Evolutionary conservation across 2,113 vertebrate genomes (phyloP), one percentile per base, ranked within the genome.

Genomic region (Silurus asotus): DNA sequence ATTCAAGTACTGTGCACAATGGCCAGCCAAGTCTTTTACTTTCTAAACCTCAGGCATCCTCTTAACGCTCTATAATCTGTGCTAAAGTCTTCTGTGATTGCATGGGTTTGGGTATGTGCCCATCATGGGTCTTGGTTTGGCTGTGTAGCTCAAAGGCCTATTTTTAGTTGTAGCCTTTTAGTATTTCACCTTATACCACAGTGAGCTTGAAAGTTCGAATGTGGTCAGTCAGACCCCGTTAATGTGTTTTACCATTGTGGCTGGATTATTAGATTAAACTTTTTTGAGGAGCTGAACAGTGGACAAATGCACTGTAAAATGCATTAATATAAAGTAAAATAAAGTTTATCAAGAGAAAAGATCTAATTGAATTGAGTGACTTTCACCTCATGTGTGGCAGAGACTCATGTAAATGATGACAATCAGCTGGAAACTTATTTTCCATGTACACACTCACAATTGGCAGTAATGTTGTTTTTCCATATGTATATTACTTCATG

Each of bases 31-130:
- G 48, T 75, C 72, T 75, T 53, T 75, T 20, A 75, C 72, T 75
- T 75, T 75, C 72, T 75, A 75, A 75, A 75, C 72, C 48, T 49
- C 70, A 74, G 70, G 70, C 45, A 49, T 23, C 45, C 48, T 75
- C 72, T 75, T 75, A 75, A 75, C 20, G 2, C 72, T 51, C 72
- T 23, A 6, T 75, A 75, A 75, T 51, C 72, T 53, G 37, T 37
- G 6, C 37, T 72, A 72, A 72, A 72, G 69, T 72, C 37, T 72
- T 72, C 37, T 48, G 10, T 53, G 48, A 75, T 75, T 75, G 48
- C 70, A 51, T 74, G 19, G 70, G 70, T n/a, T 51, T 74, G 19
- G 70, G 48, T 23, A 23, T 23, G 8, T 74, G 70, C 20, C 70
- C 48, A 23, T 74, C 48, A 51, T 74, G 45, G 8, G 17, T 23